phyloP scores from a whole-genome alignment of 2,113 vertebrate species.

The Burhinus bistriatus region DNA sequence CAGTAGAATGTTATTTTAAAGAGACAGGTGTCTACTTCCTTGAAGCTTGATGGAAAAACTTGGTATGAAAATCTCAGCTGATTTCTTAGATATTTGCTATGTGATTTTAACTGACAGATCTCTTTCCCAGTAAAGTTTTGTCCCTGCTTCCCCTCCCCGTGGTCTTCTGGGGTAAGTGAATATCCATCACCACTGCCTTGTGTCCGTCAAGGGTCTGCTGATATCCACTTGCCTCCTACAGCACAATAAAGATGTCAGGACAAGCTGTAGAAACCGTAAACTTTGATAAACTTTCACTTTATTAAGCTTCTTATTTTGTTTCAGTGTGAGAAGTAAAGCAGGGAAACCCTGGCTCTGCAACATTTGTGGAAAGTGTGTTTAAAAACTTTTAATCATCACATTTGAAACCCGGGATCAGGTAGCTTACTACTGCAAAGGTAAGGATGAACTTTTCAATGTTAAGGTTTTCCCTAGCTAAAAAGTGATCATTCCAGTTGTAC shows the following conservation, averaged over 20 bases:
- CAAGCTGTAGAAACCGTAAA: not conserved
- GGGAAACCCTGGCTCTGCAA: not conserved
- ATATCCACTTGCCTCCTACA: not conserved
- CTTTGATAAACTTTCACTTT: not conserved
- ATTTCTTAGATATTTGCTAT: not conserved
- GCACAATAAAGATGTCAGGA: not conserved
- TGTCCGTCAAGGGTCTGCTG: not conserved
- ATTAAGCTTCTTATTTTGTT: not conserved
- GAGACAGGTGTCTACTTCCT: not conserved
- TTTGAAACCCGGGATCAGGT: not conserved
- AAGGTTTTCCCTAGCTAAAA: not conserved
- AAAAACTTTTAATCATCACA: not conserved
- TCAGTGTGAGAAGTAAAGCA: not conserved
- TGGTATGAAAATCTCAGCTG: not conserved
- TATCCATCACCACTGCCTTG: not conserved
- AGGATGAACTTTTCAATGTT: not conserved
- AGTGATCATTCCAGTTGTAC: not conserved
- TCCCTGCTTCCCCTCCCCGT: rapidly evolving
- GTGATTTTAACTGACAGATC: not conserved
- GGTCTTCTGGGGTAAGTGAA: not conserved
- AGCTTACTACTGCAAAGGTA: not conserved
- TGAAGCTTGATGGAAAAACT: not conserved
- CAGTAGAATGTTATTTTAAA: not conserved
- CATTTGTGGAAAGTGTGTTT: not conserved
- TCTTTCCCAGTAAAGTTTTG: not conserved